A percentile compares a stretch with the other conserved stretches of the same genome.
These are phyloP conservation scores for Leptobrachium leishanense DNA, from an alignment of 2,113 vertebrate species.

Conservation along the genomic window DNA sequence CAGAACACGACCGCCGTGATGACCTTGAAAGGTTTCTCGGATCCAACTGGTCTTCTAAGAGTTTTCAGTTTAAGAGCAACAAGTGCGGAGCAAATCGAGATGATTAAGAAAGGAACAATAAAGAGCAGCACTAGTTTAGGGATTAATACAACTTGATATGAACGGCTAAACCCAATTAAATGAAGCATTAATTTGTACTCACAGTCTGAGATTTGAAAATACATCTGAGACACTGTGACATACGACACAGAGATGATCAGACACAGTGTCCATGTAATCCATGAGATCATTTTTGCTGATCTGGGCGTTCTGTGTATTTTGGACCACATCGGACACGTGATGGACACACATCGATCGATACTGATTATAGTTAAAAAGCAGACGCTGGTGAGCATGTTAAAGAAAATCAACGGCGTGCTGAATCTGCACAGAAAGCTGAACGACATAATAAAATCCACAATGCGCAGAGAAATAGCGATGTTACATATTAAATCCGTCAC, in stretches of 20 bases:
- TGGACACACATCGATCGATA: no score
- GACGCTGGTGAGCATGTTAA: no score
- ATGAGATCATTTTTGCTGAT: no score
- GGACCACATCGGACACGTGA: no score
- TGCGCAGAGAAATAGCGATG: neutral
- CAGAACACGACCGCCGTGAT: slow-evolving; percentile 5
- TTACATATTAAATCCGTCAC: neutral
- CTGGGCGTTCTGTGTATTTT: no score
- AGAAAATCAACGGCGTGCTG: no score
- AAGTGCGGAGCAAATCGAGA: neutral
- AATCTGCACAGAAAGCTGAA: slow-evolving; percentile 3
- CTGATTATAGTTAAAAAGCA: no score
- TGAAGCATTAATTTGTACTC: no score
- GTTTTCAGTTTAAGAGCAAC: neutral
- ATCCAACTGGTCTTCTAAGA: neutral
- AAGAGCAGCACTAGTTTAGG: neutral
- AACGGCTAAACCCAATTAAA: no score
- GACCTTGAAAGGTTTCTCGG: neutral
- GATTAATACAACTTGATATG: no score
- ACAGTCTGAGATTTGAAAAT: neutral
- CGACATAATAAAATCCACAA: neutral
- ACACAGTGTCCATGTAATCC: no score
- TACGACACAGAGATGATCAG: no score
- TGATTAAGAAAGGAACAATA: slow-evolving; percentile 6
- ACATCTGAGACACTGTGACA: neutral